These are phyloP conservation scores for Rallus limicola DNA, from an alignment of 2,113 vertebrate genomes.

Conservation along the genomic window DNA sequence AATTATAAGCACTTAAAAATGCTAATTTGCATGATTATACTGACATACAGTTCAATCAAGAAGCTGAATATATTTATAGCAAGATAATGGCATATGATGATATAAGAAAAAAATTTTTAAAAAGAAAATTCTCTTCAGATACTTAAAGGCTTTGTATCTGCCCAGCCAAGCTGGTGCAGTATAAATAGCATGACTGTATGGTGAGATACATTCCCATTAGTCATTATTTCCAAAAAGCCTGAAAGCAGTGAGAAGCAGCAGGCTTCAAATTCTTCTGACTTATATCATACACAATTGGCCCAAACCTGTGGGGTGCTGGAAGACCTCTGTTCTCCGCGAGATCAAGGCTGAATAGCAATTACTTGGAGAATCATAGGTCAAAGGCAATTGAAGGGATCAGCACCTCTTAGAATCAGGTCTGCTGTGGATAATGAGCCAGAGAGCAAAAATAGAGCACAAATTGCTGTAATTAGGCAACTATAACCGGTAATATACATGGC, in stretches of 20 bases:
- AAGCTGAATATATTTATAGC: slow-evolving; percentile 8
- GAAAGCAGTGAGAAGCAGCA: slow-evolving; percentile 19
- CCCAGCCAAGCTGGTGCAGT: not conserved
- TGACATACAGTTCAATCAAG: slow-evolving; percentile 23
- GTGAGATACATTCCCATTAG: slow-evolving; percentile 19
- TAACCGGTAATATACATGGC: not conserved
- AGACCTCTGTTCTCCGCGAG: not conserved
- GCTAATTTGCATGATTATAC: slow-evolving; percentile 35
- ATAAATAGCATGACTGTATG: not conserved
- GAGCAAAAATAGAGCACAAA: slow-evolving; percentile 25
- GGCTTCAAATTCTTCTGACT: slow-evolving; percentile 27
- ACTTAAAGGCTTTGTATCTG: not conserved
- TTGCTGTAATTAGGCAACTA: slow-evolving; percentile 37
- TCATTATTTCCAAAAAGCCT: slow-evolving; percentile 36
- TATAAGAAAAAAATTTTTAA: not conserved
- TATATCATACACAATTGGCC: not conserved
- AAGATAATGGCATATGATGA: not conserved
- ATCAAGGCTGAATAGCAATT: slow-evolving; percentile 35
- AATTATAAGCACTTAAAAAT: slow-evolving; percentile 31
- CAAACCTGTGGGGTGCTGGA: not conserved
- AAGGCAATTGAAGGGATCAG: slow-evolving; percentile 23
- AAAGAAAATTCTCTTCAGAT: not conserved
- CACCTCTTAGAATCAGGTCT: not conserved
- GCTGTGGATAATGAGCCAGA: slow-evolving; percentile 24
- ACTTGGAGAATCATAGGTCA: slow-evolving; percentile 42